Evolutionary conservation across 2,888 invertebrate species (phyloP).

Genomic region (Sinohyriopsis cumingii): DNA sequence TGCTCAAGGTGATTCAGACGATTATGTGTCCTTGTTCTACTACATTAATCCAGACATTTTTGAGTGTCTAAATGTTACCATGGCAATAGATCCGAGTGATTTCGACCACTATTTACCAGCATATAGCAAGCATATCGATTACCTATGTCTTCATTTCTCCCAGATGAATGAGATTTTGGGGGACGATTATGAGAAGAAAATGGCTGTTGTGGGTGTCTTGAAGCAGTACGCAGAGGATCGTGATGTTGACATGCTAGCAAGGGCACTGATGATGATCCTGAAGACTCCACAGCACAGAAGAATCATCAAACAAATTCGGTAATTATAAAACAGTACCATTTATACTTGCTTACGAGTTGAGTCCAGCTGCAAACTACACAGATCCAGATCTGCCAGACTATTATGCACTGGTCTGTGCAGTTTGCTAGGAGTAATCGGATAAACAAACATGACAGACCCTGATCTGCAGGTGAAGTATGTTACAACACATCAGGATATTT

Average conservation of each 20-base stretch:
- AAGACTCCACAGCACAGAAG: constrained; percentile 53
- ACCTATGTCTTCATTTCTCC: constrained; percentile 43
- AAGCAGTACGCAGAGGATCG: constrained; percentile 69
- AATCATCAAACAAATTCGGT: constrained; percentile 61
- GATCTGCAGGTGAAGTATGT: no score
- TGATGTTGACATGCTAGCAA: constrained; percentile 61
- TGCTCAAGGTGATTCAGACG: no score
- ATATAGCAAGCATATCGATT: constrained; percentile 41
- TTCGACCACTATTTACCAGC: constrained; percentile 39
- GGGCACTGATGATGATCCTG: constrained; percentile 52
- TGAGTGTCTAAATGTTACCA: constrained; percentile 25
- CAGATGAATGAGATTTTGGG: constrained; percentile 63
- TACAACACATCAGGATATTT: no score
- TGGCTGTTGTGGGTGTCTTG: constrained; percentile 66
- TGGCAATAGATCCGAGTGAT: constrained; percentile 38
- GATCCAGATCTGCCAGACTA: no score
- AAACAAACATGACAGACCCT: no score
- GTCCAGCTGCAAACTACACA: no score
- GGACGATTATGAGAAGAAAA: constrained; percentile 62
- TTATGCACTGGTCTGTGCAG: no score
- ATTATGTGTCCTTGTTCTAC: no score
- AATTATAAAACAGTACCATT: background rate
- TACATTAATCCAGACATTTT: constrained; percentile 6
- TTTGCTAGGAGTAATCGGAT: no score
- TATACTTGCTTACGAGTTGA: no score